phyloP scores from a whole-genome alignment of 1,140 invertebrate genomes.

The Papilio machaon region DNA sequence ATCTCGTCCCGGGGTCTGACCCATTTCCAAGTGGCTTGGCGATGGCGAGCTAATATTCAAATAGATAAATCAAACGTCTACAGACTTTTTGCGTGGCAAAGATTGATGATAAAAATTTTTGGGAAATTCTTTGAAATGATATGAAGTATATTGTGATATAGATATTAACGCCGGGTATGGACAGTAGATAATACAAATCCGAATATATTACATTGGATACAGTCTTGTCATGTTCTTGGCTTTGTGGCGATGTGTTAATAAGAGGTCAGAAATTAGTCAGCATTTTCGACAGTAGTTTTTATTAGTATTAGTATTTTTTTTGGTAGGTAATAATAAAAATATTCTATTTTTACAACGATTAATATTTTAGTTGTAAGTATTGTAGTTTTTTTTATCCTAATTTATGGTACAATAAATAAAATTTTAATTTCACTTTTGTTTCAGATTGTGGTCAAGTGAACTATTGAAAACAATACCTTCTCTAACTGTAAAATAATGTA shows the following conservation, averaged over 20 bases:
- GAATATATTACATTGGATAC: slow-evolving; percentile 31
- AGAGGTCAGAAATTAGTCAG: not conserved
- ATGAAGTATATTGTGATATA: slow-evolving; percentile 29
- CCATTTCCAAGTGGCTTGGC: slow-evolving; percentile 48
- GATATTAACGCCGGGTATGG: slow-evolving; percentile 10
- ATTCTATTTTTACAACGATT: not conserved
- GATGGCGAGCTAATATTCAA: slow-evolving; percentile 65
- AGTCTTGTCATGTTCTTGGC: slow-evolving; percentile 22
- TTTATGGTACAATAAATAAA: not conserved
- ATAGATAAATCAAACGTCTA: slow-evolving; percentile 71
- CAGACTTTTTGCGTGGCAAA: slow-evolving; percentile 59
- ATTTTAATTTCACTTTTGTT: not conserved
- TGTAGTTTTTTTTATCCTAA: too few species aligned
- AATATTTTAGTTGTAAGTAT: not conserved
- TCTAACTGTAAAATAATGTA: not conserved
- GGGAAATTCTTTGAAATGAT: slow-evolving; percentile 44
- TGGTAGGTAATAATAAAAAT: too few species aligned
- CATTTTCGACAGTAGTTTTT: too few species aligned
- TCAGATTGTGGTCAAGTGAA: slow-evolving; percentile 12
- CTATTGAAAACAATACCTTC: not conserved
- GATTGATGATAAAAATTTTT: slow-evolving; percentile 66
- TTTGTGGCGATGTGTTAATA: slow-evolving; percentile 23
- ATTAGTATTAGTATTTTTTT: too few species aligned
- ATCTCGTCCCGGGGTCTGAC: slow-evolving; percentile 42
- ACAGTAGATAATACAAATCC: slow-evolving; percentile 11